Evolutionary conservation across 2,888 invertebrate species (phyloP).

Genomic region (Rhagonycha lutea): DNA sequence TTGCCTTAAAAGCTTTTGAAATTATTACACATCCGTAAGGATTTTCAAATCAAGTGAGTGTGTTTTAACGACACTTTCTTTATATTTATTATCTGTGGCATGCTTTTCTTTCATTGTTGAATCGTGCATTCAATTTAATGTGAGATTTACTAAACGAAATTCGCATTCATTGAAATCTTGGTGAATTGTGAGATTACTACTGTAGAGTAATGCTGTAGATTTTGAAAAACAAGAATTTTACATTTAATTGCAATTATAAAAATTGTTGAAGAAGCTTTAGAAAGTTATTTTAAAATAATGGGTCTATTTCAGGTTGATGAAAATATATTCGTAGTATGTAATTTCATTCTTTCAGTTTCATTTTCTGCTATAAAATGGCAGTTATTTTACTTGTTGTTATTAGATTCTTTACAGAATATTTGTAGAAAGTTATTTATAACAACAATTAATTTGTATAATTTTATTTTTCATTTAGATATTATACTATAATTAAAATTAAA

Average conservation of each 20-base stretch:
- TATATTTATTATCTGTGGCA: background rate
- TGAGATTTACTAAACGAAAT: background rate
- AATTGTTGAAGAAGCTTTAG: background rate
- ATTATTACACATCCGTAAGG: slow-evolving; percentile 21
- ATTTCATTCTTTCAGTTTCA: background rate
- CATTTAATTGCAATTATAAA: background rate
- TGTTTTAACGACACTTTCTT: background rate
- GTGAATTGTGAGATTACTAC: too few species aligned
- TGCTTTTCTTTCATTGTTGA: background rate
- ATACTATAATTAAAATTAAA: background rate
- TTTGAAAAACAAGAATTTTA: background rate
- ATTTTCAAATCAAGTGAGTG: slow-evolving; percentile 18
- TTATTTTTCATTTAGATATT: background rate
- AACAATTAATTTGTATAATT: background rate
- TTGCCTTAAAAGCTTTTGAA: slow-evolving; percentile 31
- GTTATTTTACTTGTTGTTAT: background rate
- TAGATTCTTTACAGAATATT: background rate
- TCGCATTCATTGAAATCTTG: background rate
- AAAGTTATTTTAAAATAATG: background rate
- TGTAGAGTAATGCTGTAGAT: background rate
- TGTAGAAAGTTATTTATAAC: background rate
- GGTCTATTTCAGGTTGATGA: background rate
- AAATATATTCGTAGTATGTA: background rate
- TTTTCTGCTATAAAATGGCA: too few species aligned
- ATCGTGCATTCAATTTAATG: background rate